Percentiles rank a stretch among this genome's conserved stretches.
phyloP scores from a whole-genome alignment of 2,888 invertebrate genomes.

The Mythimna impura region DNA sequence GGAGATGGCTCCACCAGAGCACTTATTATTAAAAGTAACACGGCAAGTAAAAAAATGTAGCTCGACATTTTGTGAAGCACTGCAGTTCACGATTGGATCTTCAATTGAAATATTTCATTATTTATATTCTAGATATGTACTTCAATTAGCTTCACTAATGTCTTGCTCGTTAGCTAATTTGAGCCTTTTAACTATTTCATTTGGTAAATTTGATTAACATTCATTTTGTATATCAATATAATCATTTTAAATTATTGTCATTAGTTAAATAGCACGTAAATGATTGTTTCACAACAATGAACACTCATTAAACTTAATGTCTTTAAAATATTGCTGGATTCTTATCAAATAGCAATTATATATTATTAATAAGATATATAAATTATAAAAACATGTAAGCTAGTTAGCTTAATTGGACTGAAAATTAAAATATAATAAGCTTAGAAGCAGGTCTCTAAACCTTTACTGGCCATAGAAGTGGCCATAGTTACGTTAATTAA shows the following conservation, averaged over 20 bases:
- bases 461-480: slow-evolving; percentile 36
- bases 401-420: slow-evolving; percentile 47
- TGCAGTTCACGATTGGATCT: background rate
- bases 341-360: slow-evolving; percentile 12
- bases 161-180: background rate
- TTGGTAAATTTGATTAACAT: background rate
- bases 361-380: background rate
- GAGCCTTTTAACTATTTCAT: background rate
- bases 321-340: background rate
- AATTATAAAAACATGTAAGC: slow-evolving; percentile 11
- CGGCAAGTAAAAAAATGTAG: background rate
- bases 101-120: background rate
- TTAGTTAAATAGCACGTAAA: background rate
- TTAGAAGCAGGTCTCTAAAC: slow-evolving; percentile 30
- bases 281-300: background rate
- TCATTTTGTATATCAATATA: background rate
- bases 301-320: background rate
- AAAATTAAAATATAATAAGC: slow-evolving; percentile 42
- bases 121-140: background rate
- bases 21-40: slow-evolving; percentile 16
- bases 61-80: background rate
- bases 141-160: background rate
- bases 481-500: slow-evolving; percentile 58
- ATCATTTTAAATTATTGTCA: background rate
- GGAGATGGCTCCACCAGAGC: background rate